Percentiles rank a stretch among this genome's conserved stretches.
These are phyloP conservation scores for Glossophaga mutica DNA, from an alignment of 2,797 vertebrate species.

Conservation along the genomic window DNA sequence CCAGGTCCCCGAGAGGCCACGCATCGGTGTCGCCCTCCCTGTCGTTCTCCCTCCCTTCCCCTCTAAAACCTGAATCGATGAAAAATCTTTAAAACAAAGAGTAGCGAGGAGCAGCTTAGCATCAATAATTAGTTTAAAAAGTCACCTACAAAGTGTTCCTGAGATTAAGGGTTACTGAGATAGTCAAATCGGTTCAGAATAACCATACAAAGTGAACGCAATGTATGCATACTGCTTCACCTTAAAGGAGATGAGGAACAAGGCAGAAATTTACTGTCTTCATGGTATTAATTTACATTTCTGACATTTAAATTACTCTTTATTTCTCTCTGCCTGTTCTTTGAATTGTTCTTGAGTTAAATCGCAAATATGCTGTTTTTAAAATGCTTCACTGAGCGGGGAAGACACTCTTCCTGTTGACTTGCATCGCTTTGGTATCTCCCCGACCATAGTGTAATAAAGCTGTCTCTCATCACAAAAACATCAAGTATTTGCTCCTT, in stretches of 20 bases:
- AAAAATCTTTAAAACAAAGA: too few species aligned
- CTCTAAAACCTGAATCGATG: too few species aligned
- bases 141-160: background rate
- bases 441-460: background rate
- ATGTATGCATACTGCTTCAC: background rate
- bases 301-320: conserved; percentile 16
- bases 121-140: conserved; percentile 10
- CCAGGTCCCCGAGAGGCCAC: too few species aligned
- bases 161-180: background rate
- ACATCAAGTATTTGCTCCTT: conserved; percentile 26
- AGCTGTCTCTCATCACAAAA: background rate
- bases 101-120: background rate
- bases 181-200: background rate
- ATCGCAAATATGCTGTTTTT: background rate
- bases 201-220: background rate
- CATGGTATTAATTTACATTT: background rate
- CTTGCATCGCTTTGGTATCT: background rate
- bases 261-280: background rate
- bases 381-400: background rate
- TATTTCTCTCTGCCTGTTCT: background rate
- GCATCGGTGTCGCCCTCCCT: too few species aligned
- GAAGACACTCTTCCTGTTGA: background rate
- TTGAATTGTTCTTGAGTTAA: background rate
- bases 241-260: background rate
- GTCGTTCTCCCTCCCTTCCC: too few species aligned